phyloP scores from a whole-genome alignment of 2,797 vertebrate genomes.

The Premnoplex brunnescens region DNA sequence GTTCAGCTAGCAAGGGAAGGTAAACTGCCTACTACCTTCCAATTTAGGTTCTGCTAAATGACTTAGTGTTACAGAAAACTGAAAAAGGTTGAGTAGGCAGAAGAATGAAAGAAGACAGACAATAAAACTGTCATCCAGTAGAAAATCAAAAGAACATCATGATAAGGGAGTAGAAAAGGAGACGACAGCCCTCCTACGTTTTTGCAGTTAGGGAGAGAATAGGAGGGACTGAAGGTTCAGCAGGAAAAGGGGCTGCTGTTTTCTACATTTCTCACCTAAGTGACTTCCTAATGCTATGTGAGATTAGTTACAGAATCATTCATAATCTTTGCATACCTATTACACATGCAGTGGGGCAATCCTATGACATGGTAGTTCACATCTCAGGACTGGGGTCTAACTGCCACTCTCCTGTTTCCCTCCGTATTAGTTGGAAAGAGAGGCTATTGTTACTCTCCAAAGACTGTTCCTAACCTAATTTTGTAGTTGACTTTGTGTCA shows the following conservation, averaged over 20 bases:
- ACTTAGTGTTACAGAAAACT: not conserved
- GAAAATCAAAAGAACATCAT: not conserved
- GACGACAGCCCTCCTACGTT: not conserved
- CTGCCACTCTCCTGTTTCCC: not conserved
- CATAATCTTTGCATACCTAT: not conserved
- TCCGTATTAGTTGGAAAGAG: not conserved
- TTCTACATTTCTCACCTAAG: not conserved
- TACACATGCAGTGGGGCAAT: not conserved
- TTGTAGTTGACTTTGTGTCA: not conserved
- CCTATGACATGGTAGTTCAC: not conserved
- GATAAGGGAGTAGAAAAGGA: not conserved
- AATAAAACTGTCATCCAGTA: not conserved
- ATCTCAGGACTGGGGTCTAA: not conserved
- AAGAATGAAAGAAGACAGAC: not conserved
- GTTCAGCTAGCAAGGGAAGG: not conserved
- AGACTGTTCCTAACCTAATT: not conserved
- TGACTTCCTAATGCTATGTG: not conserved
- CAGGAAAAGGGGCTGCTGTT: not conserved
- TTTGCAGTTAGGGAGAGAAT: not conserved
- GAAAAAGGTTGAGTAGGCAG: not conserved
- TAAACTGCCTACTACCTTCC: not conserved
- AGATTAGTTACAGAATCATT: not conserved
- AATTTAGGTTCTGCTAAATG: not conserved
- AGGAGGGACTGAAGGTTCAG: not conserved
- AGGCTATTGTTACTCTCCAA: not conserved